Evolutionary conservation across 2,888 invertebrate species (phyloP).

Genomic region (Agrotis clavis): DNA sequence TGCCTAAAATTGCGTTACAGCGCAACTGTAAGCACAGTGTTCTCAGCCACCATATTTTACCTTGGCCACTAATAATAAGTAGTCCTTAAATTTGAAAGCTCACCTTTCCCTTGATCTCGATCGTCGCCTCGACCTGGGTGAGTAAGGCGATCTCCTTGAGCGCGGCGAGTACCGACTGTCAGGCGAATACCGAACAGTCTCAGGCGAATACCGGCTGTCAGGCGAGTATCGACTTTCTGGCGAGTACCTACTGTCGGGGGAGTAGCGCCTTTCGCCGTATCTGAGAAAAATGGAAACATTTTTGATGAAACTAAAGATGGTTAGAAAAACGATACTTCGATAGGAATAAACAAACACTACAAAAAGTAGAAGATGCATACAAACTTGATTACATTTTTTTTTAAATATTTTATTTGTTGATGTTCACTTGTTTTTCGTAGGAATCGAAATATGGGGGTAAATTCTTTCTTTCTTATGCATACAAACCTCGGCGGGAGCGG

Average conservation of each 20-base stretch:
- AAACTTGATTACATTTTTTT: no score
- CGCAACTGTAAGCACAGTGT: no score
- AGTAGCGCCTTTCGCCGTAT: constrained; percentile 86
- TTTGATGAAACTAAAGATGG: background rate
- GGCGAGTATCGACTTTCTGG: constrained; percentile 90
- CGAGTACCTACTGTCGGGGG: constrained; percentile 86
- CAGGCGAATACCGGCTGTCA: constrained; percentile 87
- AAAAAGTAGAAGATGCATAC: no score
- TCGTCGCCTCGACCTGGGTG: constrained; percentile 78
- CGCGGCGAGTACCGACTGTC: constrained; percentile 84
- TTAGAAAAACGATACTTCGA: background rate
- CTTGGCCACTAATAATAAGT: background rate
- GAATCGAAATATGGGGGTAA: no score
- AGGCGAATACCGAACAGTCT: constrained; percentile 85
- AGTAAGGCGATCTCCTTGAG: constrained; percentile 73
- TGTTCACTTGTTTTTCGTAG: no score
- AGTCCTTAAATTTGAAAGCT: background rate
- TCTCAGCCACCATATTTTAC: no score
- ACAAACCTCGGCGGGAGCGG: constrained; percentile 85
- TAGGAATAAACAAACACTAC: constrained; percentile 86
- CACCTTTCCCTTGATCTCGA: constrained; percentile 82
- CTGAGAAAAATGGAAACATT: constrained; percentile 58
- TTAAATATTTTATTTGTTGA: no score
- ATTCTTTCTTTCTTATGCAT: no score
- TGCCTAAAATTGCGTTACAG: no score